Evolutionary conservation across 2,888 invertebrate species (phyloP).

Genomic region (Pelosia muscerda): DNA sequence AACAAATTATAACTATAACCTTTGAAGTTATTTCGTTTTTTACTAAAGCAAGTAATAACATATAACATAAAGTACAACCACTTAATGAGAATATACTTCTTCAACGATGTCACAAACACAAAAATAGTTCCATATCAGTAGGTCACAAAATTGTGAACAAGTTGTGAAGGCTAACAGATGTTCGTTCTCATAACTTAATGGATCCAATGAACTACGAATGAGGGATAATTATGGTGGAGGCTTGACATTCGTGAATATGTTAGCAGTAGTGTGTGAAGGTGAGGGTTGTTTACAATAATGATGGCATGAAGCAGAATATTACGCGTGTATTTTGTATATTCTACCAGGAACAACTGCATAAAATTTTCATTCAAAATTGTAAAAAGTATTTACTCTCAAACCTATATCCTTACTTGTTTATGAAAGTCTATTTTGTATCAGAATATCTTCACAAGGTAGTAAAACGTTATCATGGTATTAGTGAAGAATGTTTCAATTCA

Average conservation of each 20-base stretch:
- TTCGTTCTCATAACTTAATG: constrained; percentile 13
- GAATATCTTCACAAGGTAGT: neutral
- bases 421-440: neutral
- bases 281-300: constrained; percentile 14
- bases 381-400: neutral
- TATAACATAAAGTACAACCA: neutral
- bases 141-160: constrained; percentile 22
- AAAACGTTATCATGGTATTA: constrained; percentile 16
- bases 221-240: constrained; percentile 19
- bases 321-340: neutral
- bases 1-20: neutral
- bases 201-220: constrained; percentile 19
- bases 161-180: constrained; percentile 31
- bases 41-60: neutral
- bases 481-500: constrained; percentile 4
- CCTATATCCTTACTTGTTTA: neutral
- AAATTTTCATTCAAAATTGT: neutral
- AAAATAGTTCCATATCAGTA: constrained; percentile 24
- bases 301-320: neutral
- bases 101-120: neutral
- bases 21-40: neutral
- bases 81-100: neutral
- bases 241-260: constrained; percentile 4
- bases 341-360: neutral
- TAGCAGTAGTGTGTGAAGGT: constrained; percentile 14